These are phyloP conservation scores for Burhinus oedicnemus DNA, from an alignment of 2,113 vertebrate species.

Conservation along the genomic window DNA sequence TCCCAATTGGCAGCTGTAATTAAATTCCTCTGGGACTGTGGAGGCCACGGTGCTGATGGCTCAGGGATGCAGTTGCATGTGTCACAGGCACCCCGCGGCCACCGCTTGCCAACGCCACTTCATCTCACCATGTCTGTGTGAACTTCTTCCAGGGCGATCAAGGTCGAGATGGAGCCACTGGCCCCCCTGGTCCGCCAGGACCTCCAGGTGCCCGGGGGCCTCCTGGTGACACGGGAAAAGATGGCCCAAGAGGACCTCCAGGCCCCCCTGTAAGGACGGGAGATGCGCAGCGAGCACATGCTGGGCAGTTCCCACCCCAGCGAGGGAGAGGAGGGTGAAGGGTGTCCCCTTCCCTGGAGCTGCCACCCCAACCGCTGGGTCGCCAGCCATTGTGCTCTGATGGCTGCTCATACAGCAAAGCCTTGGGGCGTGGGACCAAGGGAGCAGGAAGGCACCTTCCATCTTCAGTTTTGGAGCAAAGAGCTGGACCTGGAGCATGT, in stretches of 20 bases:
- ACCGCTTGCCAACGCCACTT: fast-evolving
- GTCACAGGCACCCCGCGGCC: not conserved
- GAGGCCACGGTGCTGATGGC: not conserved
- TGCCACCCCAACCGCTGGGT: not conserved
- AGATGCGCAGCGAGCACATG: fast-evolving
- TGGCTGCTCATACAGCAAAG: not conserved
- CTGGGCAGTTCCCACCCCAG: not conserved
- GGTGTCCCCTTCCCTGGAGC: not conserved
- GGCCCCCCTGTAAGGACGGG: slow-evolving; percentile 84
- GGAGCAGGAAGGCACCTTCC: not conserved
- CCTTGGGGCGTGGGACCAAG: not conserved
- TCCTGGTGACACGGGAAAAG: slow-evolving; percentile 92
- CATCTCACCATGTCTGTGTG: slow-evolving; percentile 38
- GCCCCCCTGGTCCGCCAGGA: slow-evolving; percentile 90
- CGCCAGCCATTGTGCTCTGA: not conserved
- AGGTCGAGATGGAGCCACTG: slow-evolving; percentile 86
- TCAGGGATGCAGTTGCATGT: not conserved
- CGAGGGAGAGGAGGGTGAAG: not conserved
- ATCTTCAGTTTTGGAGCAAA: not conserved
- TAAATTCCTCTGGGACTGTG: not conserved
- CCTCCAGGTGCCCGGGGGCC: slow-evolving; percentile 89
- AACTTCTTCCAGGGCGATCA: slow-evolving; percentile 87
- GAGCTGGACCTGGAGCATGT: not conserved
- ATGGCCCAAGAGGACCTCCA: slow-evolving; percentile 86
- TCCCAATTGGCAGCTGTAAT: not conserved